A percentile compares a stretch with the other conserved stretches of the same genome.
Conservation (phyloP, 2,113 vertebrate genomes). For the Anarhynchus alexandrinus region DNA sequence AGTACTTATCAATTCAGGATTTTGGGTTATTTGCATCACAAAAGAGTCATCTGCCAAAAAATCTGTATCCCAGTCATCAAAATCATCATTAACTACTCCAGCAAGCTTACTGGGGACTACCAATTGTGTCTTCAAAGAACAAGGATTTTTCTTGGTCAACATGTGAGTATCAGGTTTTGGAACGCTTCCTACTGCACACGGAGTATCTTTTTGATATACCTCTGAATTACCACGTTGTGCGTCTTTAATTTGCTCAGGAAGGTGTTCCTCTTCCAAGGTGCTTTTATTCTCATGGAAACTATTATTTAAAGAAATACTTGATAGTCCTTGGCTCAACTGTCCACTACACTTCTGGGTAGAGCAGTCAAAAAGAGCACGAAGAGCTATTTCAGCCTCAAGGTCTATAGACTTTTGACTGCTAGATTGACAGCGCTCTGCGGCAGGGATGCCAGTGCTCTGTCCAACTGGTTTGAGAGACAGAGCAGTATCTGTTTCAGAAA, state of each 20-base stretch:
- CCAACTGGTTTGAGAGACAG: slow-evolving; percentile 23
- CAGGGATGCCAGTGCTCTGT: slow-evolving; percentile 27
- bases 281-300: slow-evolving; percentile 28
- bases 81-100: slow-evolving; percentile 53
- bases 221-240: neutral
- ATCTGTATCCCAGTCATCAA: slow-evolving; percentile 87
- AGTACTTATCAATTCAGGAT: slow-evolving; percentile 62
- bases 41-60: slow-evolving; percentile 82
- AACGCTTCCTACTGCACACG: rapidly evolving
- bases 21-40: slow-evolving; percentile 77
- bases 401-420: slow-evolving; percentile 65
- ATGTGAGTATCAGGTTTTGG: neutral
- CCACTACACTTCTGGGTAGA: slow-evolving; percentile 85
- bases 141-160: neutral
- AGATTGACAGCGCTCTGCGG: neutral
- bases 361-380: slow-evolving; percentile 88
- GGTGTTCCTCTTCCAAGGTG: neutral
- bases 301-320: slow-evolving; percentile 33
- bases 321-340: slow-evolving; percentile 77
- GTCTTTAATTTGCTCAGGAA: neutral
- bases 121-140: neutral
- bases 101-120: neutral
- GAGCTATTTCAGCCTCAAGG: slow-evolving; percentile 77
- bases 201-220: neutral
- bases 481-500: slow-evolving; percentile 15